phyloP scores from a whole-genome alignment of 2,113 vertebrate species.

The Pyrgilauda ruficollis region DNA sequence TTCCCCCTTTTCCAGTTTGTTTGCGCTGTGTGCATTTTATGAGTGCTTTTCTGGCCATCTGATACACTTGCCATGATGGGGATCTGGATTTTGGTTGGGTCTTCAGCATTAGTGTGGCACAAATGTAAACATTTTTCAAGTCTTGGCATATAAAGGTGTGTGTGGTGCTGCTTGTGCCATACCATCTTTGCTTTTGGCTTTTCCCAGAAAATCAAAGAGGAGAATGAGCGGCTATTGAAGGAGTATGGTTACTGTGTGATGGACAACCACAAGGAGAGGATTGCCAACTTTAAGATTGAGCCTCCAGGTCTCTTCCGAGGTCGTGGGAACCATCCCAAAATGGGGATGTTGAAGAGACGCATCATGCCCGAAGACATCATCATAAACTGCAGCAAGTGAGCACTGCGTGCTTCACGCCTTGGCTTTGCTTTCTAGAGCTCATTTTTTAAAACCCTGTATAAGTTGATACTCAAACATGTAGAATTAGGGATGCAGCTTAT shows the following conservation, averaged over 20 bases:
- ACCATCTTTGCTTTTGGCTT: not conserved
- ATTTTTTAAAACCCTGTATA: not conserved
- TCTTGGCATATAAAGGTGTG: not conserved
- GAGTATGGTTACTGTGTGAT: conserved; percentile 95
- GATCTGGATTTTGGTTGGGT: not conserved
- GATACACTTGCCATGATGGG: not conserved
- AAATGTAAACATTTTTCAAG: not conserved
- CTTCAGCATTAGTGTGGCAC: not conserved
- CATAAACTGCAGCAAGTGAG: conserved; percentile 98
- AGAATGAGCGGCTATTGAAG: conserved; percentile 89
- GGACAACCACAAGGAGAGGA: conserved; percentile 96
- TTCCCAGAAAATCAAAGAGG: conserved; percentile 92
- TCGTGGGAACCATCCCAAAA: conserved; percentile 95
- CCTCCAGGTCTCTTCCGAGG: conserved; percentile 94
- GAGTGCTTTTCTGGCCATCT: not conserved
- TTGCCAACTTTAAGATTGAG: conserved; percentile 96
- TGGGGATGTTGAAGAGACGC: conserved; percentile 94
- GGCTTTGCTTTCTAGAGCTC: not conserved
- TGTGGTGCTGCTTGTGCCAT: not conserved
- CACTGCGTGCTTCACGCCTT: not conserved
- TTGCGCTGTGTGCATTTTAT: not conserved
- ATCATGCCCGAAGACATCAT: conserved; percentile 93
- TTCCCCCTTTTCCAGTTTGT: not conserved
- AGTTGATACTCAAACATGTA: not conserved
- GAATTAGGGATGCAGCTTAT: not conserved